A percentile compares a stretch with the other conserved stretches of the same genome.
Conservation (phyloP, 2,113 vertebrate species). For the Pomatorhinus ruficollis region DNA sequence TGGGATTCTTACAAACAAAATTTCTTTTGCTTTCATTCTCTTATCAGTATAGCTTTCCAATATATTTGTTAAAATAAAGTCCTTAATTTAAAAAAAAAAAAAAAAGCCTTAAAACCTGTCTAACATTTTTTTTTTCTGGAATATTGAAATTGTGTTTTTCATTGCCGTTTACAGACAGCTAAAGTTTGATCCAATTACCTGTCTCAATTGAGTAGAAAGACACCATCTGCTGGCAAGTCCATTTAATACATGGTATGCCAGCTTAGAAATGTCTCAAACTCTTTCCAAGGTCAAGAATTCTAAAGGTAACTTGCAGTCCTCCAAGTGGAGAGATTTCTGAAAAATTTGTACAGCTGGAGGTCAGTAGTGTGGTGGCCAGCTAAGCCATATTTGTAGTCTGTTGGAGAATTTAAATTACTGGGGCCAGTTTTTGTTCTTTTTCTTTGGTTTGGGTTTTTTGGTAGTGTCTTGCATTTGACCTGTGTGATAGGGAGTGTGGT, state of each 20-base stretch:
- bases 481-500: background rate
- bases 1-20: background rate
- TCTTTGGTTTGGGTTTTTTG: background rate
- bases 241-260: background rate
- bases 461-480: background rate
- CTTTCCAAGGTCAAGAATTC: background rate
- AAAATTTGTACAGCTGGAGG: background rate
- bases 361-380: background rate
- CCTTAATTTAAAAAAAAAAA: background rate
- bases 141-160: background rate
- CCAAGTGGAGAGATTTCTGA: background rate
- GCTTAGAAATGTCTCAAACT: background rate
- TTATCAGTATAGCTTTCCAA: background rate
- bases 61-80: background rate
- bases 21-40: background rate
- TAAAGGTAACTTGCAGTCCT: background rate
- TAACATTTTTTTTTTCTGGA: background rate
- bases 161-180: background rate
- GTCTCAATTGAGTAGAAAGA: conserved; percentile 14
- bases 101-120: background rate
- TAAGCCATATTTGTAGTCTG: background rate
- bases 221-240: conserved; percentile 47
- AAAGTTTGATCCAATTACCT: background rate
- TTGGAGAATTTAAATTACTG: background rate
- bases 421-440: background rate